Evolutionary conservation across 2,113 vertebrate species (phyloP).

Genomic region (Bos javanicus): DNA sequence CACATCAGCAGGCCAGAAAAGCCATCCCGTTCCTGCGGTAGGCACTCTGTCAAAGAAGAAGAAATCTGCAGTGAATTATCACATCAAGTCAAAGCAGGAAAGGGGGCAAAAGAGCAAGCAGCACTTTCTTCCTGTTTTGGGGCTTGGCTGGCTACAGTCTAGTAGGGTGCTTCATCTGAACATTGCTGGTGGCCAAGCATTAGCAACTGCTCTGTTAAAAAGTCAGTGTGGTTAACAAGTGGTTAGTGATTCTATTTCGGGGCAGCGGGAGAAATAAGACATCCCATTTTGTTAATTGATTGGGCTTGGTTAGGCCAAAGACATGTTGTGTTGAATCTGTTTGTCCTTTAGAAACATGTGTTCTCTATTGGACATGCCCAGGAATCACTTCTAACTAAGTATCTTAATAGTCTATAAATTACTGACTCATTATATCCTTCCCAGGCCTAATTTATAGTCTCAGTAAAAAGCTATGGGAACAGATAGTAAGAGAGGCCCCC

Average conservation of each 20-base stretch:
- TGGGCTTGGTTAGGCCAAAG: constrained; percentile 60
- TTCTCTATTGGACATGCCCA: constrained; percentile 52
- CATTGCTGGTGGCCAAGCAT: constrained; percentile 77
- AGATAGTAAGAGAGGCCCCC: constrained; percentile 23
- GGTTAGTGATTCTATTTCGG: constrained; percentile 80
- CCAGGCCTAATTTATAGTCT: constrained; percentile 60
- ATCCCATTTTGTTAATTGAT: constrained; percentile 77
- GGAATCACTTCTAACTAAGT: constrained; percentile 69
- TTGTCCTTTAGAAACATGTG: constrained; percentile 69
- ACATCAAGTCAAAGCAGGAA: constrained; percentile 73
- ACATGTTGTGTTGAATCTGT: constrained; percentile 62
- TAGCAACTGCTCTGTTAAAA: constrained; percentile 75
- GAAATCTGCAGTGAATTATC: constrained; percentile 85
- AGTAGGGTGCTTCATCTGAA: constrained; percentile 73
- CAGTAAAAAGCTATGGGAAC: constrained; percentile 62
- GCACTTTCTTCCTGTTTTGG: constrained; percentile 78
- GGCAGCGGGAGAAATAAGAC: constrained; percentile 71
- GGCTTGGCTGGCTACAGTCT: constrained; percentile 73
- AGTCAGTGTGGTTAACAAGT: constrained; percentile 84
- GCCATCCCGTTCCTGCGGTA: constrained; percentile 92
- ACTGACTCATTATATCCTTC: constrained; percentile 68
- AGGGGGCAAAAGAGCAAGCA: constrained; percentile 72
- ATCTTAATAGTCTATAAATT: constrained; percentile 72
- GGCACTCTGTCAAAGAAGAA: constrained; percentile 84
- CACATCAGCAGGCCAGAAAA: constrained; percentile 92